phyloP scores from a whole-genome alignment of 2,888 invertebrate genomes.

The Lithophane socia region DNA sequence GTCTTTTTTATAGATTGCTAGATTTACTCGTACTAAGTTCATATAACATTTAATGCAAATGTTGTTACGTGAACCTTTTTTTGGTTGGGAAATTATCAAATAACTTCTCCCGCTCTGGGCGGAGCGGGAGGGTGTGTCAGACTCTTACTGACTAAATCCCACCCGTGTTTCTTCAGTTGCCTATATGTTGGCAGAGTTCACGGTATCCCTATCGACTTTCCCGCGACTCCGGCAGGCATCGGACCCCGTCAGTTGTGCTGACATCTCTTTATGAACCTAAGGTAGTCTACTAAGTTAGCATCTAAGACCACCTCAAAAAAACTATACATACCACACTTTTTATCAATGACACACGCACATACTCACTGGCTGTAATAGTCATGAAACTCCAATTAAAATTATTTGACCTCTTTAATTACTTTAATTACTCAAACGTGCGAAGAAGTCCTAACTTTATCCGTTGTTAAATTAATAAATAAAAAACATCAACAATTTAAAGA shows the following conservation, averaged over 20 bases:
- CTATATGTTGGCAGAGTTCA: no score
- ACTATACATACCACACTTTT: conserved; percentile 3
- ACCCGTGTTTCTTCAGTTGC: no score
- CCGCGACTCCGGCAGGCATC: no score
- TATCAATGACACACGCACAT: background rate
- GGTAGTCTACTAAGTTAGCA: background rate
- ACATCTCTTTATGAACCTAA: no score
- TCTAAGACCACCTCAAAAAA: background rate
- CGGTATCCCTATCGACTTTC: no score
- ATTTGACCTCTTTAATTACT: conserved; percentile 29
- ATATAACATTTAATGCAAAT: no score
- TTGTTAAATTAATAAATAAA: background rate
- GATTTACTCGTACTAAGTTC: background rate
- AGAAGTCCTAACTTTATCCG: conserved; percentile 48
- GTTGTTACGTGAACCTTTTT: no score
- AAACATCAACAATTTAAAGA: background rate
- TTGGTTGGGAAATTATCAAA: no score
- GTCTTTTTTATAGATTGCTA: background rate
- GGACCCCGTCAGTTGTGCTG: no score
- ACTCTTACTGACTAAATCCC: no score
- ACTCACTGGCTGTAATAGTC: background rate
- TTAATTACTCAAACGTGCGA: conserved; percentile 41
- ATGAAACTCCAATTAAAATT: conserved; percentile 6
- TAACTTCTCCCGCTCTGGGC: no score
- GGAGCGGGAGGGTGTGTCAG: no score